Evolutionary conservation across 2,113 vertebrate species (phyloP), one percentile per base, ranked within the genome.

Genomic region (Phodopus roborovskii): DNA sequence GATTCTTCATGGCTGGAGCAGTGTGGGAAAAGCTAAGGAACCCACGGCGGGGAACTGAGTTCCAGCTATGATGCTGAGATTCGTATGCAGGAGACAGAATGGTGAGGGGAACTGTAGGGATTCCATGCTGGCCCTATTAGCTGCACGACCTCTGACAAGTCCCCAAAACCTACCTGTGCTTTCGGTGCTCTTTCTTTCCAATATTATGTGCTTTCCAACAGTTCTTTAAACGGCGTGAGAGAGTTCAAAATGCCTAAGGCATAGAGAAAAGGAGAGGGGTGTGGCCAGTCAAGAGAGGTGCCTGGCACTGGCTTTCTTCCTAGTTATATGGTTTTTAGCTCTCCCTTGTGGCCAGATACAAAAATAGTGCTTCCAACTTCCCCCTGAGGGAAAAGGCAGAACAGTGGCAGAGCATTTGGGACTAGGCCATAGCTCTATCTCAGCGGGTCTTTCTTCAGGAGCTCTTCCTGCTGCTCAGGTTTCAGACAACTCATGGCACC

Each of bases 81-180:
- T n/a, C 5, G 24, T 10, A 71, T 50, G 36, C 39, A 16, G 66
- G 74, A 48, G 62, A 19, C 48, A 68, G 84, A 74, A 19, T 30
- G 58, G 26, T 73, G n/a, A 71, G 1, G 3, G 70, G 6, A 36
- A 42, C 36, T 30, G 24, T 75, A 8, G 4, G 60, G 56, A 62
- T 64, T 74, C 66, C 58, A 12, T 62, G 58, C 58, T 36, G 7
- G 66, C n/a, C 53, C 39, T 79, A 36, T 15, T 42, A 60, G 79
- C 45, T 83, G 19, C 60, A 86, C 79, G 64, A 62, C 75, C 50
- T 88, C 60, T 60, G 77, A 79, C 30, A 73, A 87, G 62, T 17
- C 58, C 71, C 50, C n/a, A 56, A 91, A 82, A 17, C 19, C 39
- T 96, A 62, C 66, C 86, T 94, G 89, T 53, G 81, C 70, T 39